These are phyloP conservation scores for Anas platyrhynchos DNA, from an alignment of 2,113 vertebrate genomes.

Conservation along the genomic window DNA sequence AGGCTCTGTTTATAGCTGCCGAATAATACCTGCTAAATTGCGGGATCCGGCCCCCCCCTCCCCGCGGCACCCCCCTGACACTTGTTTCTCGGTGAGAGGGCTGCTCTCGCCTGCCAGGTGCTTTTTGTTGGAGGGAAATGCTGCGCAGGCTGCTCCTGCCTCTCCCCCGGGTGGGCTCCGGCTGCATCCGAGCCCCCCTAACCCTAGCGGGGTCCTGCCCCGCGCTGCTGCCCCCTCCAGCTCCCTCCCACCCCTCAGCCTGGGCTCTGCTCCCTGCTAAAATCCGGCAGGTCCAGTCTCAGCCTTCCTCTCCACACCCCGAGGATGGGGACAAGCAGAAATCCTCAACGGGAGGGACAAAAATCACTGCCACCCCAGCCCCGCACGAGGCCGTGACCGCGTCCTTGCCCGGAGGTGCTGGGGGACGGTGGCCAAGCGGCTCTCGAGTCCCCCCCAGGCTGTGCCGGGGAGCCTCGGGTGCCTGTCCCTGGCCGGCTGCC, in stretches of 20 bases:
- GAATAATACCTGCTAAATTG: conserved; percentile 62
- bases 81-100: conserved; percentile 7
- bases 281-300: not conserved
- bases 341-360: not conserved
- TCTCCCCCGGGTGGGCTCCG: not conserved
- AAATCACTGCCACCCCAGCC: not conserved
- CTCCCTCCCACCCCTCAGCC: not conserved
- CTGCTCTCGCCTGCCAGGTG: conserved; percentile 25
- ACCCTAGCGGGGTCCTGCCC: not conserved
- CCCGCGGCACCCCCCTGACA: not conserved
- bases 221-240: not conserved
- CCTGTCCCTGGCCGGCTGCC: not conserved
- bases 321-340: not conserved
- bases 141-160: not conserved
- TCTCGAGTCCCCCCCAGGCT: not conserved
- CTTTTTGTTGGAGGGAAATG: conserved; percentile 21
- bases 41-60: not conserved
- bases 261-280: not conserved
- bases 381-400: not conserved
- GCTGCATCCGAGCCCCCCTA: not conserved
- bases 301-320: not conserved
- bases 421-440: fast-evolving
- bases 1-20: conserved; percentile 66
- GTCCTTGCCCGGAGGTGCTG: fast-evolving
- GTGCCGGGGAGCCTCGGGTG: not conserved